Evolutionary conservation across 2,888 invertebrate genomes (phyloP), one percentile per base, ranked within the genome.

Genomic region (Epiblema foenella): DNA sequence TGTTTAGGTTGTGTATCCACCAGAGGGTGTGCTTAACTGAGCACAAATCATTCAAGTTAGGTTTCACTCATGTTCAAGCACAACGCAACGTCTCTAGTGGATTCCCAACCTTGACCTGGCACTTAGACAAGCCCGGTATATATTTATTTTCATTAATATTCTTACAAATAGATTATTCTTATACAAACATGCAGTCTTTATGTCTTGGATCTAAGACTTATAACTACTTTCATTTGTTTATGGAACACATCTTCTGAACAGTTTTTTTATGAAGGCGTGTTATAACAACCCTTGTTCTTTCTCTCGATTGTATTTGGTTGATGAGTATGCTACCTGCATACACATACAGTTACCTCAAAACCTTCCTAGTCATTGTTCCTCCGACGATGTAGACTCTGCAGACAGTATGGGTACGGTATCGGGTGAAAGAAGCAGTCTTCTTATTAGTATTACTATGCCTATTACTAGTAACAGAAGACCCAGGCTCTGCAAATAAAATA

Each of bases 371-470:
- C 71, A 71, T 62, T 71, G 71, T 39, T 66, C 60, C 18, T 71
- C 71, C 2, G 65, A 52, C 10, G 70, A 52, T 7, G 70, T 24
- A 8, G 71, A 29, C 57, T 62, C 62, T n/a, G 66, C 5, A 33
- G 65, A 37, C 49, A 71, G 29, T 24, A 92, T 88, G 1, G 87
- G 85, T n/a, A 77, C 17, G 0, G 80, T 82, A 0, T 88, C 89
- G 0, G 89, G 83, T 0, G 89, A 84, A 1, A 73, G 77, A 1
- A 92, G 17, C 9, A 90, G 64, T 37, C 81, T 85, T 59, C 78
- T 84, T 1, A 90, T 74, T n/a, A 93, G 74, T 9, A 89, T 74
- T 9, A 75, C 70, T 29, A 93, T 85, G 2, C 91, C 93, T 1
- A 76, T 74, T 52, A 89, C 74, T 11, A 92, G 76, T 0, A 93